Percentiles rank a stretch among this genome's conserved stretches.
Evolutionary conservation across 1,140 invertebrate species (phyloP).

Genomic region (Artemia franciscana): DNA sequence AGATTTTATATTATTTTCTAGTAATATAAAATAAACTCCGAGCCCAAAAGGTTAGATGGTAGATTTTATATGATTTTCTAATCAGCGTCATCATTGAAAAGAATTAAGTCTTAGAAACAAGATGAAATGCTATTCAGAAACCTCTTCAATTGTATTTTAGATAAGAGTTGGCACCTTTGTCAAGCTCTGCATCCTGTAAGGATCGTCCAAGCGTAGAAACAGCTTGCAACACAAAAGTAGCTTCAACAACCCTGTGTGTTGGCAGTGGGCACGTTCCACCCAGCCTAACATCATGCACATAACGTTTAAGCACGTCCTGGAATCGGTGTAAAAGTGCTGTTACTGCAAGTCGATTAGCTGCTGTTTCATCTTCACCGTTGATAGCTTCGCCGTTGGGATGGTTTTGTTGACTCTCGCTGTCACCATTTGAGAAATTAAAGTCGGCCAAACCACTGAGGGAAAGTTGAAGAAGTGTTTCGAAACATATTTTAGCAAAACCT

Average conservation of each 20-base stretch:
- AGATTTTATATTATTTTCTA: too few species aligned
- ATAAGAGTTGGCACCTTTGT: too few species aligned
- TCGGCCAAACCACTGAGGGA: constrained; percentile 27
- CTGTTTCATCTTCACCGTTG: constrained; percentile 13
- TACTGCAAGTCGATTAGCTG: constrained; percentile 64
- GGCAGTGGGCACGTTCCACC: constrained; percentile 73
- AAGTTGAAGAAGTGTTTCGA: constrained; percentile 85
- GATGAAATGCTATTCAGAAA: too few species aligned
- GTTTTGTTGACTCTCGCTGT: constrained; percentile 6
- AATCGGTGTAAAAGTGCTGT: constrained; percentile 73
- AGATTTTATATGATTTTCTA: too few species aligned
- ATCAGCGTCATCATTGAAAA: too few species aligned
- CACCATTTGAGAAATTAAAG: constrained; percentile 8
- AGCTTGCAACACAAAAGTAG: constrained; percentile 88
- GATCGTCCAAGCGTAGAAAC: constrained; percentile 73
- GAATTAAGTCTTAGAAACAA: too few species aligned
- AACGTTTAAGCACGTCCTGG: constrained; percentile 52
- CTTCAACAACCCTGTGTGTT: constrained; percentile 76
- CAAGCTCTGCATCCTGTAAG: constrained; percentile 66
- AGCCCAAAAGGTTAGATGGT: too few species aligned
- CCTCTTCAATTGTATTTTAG: too few species aligned
- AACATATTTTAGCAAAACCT: constrained; percentile 87
- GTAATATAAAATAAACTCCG: too few species aligned
- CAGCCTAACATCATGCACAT: constrained; percentile 56
- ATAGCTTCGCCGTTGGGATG: constrained; percentile 4